Percentiles rank a stretch among this genome's conserved stretches.
Conservation (phyloP, 2,113 vertebrate species). For the Erythrolamprus reginae region DNA sequence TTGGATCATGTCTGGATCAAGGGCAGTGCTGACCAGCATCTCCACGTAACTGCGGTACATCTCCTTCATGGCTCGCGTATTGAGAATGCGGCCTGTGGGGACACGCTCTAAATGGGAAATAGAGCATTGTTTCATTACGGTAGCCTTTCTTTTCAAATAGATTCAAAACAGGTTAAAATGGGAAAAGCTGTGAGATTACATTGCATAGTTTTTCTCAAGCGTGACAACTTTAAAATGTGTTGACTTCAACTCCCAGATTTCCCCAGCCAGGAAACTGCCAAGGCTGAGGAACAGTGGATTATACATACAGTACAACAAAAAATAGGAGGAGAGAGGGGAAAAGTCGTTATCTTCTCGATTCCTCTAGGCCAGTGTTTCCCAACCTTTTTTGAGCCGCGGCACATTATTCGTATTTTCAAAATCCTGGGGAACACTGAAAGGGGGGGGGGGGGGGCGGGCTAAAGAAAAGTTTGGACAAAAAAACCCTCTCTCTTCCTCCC, state of each 20-base stretch:
- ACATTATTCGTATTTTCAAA: too few species aligned
- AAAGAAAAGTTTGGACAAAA: too few species aligned
- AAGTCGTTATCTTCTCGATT: not conserved
- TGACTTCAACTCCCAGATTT: not conserved
- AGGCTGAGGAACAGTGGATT: not conserved
- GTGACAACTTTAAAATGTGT: not conserved
- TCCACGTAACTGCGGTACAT: constrained; percentile 95
- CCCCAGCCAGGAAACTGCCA: not conserved
- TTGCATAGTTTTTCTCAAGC: not conserved
- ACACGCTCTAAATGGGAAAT: constrained; percentile 41
- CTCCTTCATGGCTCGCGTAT: constrained; percentile 88
- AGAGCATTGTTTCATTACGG: not conserved
- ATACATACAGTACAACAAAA: not conserved
- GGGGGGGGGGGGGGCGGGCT: too few species aligned
- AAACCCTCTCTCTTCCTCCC: too few species aligned
- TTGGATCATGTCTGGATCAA: constrained; percentile 94
- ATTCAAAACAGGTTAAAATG: not conserved
- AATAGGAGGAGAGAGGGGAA: not conserved
- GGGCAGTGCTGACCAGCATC: constrained; percentile 90
- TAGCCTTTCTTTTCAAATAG: not conserved
- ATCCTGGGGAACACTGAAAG: too few species aligned
- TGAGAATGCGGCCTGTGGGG: constrained; percentile 73
- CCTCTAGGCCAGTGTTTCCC: too few species aligned
- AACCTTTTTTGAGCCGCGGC: too few species aligned
- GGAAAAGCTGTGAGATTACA: not conserved